phyloP scores from a whole-genome alignment of 2,113 vertebrate species.

The Zapus hudsonius region DNA sequence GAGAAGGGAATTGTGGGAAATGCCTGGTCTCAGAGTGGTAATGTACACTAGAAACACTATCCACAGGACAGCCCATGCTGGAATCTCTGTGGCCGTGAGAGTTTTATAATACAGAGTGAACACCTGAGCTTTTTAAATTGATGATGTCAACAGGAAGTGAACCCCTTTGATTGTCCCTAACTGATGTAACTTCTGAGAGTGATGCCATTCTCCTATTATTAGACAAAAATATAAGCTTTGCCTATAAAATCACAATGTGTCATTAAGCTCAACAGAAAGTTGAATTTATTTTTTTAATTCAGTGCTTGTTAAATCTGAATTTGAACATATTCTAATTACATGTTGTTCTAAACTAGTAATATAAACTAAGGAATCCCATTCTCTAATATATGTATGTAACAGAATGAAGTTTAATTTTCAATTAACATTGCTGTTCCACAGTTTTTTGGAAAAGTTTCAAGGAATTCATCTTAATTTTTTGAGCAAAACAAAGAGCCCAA shows the following conservation, averaged over 20 bases:
- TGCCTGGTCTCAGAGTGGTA: not conserved
- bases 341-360: constrained; percentile 39
- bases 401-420: constrained; percentile 32
- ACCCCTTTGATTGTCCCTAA: constrained; percentile 21
- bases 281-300: not conserved
- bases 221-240: constrained; percentile 43
- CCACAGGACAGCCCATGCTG: not conserved
- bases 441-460: constrained; percentile 44
- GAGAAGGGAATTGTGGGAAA: not conserved
- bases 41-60: not conserved
- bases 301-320: not conserved
- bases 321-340: not conserved
- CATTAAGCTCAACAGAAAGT: constrained; percentile 10
- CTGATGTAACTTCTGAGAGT: constrained; percentile 52
- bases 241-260: constrained; percentile 50
- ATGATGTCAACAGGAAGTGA: not conserved
- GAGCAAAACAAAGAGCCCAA: constrained; percentile 23
- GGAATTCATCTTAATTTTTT: constrained; percentile 31
- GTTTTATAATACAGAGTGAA: not conserved
- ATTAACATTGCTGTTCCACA: constrained; percentile 2
- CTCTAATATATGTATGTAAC: not conserved
- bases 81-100: constrained; percentile 10
- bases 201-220: constrained; percentile 26
- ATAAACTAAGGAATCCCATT: not conserved
- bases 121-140: not conserved